Evolutionary conservation across 2,888 invertebrate genomes (phyloP), one percentile per base, ranked within the genome.

Genomic region (Gasteruption jaculator): DNA sequence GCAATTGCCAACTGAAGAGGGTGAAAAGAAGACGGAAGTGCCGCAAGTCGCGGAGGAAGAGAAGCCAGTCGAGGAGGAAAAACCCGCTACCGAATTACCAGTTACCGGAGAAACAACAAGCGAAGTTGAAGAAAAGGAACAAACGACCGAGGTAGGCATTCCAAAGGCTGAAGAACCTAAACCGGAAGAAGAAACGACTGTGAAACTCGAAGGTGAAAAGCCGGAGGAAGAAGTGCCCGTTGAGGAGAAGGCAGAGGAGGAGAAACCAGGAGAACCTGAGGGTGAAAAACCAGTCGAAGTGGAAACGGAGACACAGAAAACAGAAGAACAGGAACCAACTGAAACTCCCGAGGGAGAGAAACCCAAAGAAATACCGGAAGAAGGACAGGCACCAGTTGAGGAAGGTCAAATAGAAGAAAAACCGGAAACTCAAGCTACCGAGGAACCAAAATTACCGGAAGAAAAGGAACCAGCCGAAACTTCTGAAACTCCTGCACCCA

Each of bases 51-150:
- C 19, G 12, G 34, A 52, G 15, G 49, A 50, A 37, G 43, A 46
- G 25, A 45, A 53, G 18, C 42, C 52, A 34, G 46, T 47, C 35
- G 50, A 50, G 39, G 55, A 60, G 5, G 52, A 57, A 25, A 45
- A 52, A 31, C 35, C 49, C 5, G 10, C 12, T 7, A 49, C 53
- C 2, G 49, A 56, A 46, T 35, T 36, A 4, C 43, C 58, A 3
- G 20, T 46, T 14, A 47, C 38, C 12, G 48, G 47, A 16, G 34
- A 43, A 12, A 26, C 50, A 3, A 45, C 49, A 4, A 34, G 46
- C 36, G 37, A 34, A 7, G 20, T 43, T n/a, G 35, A 41, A 19
- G 56, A 53, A 37, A 33, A 43, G 30, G 31, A 41, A 10, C 33
- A 37, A 29, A 42, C 47, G 2, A 48, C 50, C 2, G 48, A 45